Base-by-base conservation (phyloP, 1,140 invertebrate species). In the Vanessa tameamea region DNA sequence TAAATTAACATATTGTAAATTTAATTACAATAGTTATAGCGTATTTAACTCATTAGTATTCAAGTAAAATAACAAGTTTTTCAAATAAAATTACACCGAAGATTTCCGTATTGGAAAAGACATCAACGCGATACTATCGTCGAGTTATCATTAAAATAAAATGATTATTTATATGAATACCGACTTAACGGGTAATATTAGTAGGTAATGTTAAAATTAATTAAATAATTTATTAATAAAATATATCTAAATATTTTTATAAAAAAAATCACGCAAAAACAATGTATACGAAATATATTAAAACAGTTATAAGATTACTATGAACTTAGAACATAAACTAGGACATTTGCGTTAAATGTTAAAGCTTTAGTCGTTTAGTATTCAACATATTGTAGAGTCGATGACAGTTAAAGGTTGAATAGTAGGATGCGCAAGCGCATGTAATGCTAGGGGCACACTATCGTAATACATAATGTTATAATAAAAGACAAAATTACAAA, bases 71-170 rank as follows among this genome's bases (percentile, higher is more conserved):
- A 57, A 23, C 53, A 57, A 57, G 20, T 12, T 23, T 23, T 57
- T n/a, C 15, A 15, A 53, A 53, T n/a, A 53, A 53, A n/a, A 53
- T 53, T 57, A 57, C 11, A 9, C 12, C 0, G 12, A 57, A 23
- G 9, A 57, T 20, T 57, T 57, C 53, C 53, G 53, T 23, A 26
- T 26, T 13, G 20, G 26, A 81, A 84, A 86, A 87, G 82, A 87
- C 82, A 82, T 87, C 85, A 87, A 85, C 84, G 85, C 57, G 70
- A 43, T 9, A 0, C 37, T 5, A 43, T 31, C 37, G 37, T 43
- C 37, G 37, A 43, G 3, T 43, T 43, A 43, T 43, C 37, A 43
- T 43, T 43, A 6, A 9, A 43, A 11, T 43, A 43, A 55, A 7
- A 55, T 16, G 5, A 55, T 55, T 55, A 16, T 55, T 20, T 53